phyloP scores from a whole-genome alignment of 1,140 invertebrate species.

The Drosophila pallidifrons region DNA sequence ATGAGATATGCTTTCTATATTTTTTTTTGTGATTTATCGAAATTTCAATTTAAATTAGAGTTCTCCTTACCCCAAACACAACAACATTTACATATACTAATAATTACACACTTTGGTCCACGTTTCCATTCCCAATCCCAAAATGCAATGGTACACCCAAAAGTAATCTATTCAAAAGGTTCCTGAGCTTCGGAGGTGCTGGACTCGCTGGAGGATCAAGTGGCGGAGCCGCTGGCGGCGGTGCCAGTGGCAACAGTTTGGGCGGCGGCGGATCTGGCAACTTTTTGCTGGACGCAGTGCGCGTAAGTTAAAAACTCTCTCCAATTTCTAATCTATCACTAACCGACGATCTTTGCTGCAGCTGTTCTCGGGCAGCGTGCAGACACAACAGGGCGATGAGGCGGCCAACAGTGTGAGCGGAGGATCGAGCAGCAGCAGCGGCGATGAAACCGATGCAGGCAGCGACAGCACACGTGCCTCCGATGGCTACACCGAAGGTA shows the following conservation, averaged over 20 bases:
- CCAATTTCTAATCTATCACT: too few species aligned
- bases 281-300: constrained; percentile 94
- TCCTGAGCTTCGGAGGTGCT: constrained; percentile 89
- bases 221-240: constrained; percentile 66
- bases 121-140: constrained; percentile 27
- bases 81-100: background rate
- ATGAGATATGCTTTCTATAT: too few species aligned
- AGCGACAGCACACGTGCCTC: constrained; percentile 85
- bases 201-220: constrained; percentile 85
- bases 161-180: constrained; percentile 86
- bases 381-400: constrained; percentile 87
- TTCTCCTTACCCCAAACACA: background rate
- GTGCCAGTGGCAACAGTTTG: constrained; percentile 83
- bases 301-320: constrained; percentile 87
- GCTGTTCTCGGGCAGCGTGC: constrained; percentile 90
- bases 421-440: constrained; percentile 85
- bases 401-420: constrained; percentile 86
- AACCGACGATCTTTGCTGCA: constrained; percentile 23
- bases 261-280: constrained; percentile 91
- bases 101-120: constrained; percentile 32
- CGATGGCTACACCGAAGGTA: constrained; percentile 90
- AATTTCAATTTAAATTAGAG: too few species aligned
- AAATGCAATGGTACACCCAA: constrained; percentile 41
- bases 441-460: constrained; percentile 79
- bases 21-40: too few species aligned